These are phyloP conservation scores for Oreochromis aureus DNA, from an alignment of 2,113 vertebrate genomes.

Conservation along the genomic window DNA sequence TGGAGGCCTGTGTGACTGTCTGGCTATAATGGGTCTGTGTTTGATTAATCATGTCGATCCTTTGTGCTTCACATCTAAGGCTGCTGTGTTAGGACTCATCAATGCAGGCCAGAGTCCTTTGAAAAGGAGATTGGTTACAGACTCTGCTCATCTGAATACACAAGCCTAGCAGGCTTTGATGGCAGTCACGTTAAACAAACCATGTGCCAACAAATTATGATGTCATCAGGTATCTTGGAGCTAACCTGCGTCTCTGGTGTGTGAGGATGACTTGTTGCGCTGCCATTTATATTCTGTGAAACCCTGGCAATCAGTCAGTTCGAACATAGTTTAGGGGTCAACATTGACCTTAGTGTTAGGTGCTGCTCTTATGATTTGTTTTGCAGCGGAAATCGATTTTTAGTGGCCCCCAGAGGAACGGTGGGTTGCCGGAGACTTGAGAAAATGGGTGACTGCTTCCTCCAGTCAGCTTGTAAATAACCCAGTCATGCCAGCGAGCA, in stretches of 20 bases:
- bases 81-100: constrained; percentile 62
- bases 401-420: constrained; percentile 53
- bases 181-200: constrained; percentile 35
- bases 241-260: neutral
- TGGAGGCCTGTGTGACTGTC: constrained; percentile 60
- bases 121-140: constrained; percentile 66
- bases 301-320: constrained; percentile 2
- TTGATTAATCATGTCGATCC: constrained; percentile 70
- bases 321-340: constrained; percentile 41
- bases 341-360: constrained; percentile 37
- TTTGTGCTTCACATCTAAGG: constrained; percentile 72
- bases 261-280: constrained; percentile 32
- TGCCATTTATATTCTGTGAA: constrained; percentile 27
- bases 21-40: constrained; percentile 69
- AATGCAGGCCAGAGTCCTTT: constrained; percentile 62
- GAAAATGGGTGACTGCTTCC: constrained; percentile 61
- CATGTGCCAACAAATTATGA: constrained; percentile 34
- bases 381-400: constrained; percentile 68
- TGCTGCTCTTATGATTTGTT: constrained; percentile 60
- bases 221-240: constrained; percentile 24
- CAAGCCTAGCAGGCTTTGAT: constrained; percentile 49
- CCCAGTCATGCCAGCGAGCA: constrained; percentile 44
- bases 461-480: constrained; percentile 65
- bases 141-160: constrained; percentile 51
- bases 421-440: constrained; percentile 38